Evolutionary conservation across 2,888 invertebrate genomes (phyloP).

Genomic region (Sphaerolaimus hirsutus): DNA sequence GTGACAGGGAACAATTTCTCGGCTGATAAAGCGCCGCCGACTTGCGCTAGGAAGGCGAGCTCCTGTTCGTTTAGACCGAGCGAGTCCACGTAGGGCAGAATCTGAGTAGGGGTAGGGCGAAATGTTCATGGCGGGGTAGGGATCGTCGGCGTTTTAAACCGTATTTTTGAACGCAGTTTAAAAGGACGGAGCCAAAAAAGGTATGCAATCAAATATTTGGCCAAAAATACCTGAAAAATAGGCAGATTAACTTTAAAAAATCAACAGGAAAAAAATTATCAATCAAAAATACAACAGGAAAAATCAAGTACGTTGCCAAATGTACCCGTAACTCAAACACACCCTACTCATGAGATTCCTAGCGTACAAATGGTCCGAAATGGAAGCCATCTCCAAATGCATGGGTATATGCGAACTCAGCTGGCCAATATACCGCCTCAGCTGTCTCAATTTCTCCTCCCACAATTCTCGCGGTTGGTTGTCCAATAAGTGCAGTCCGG

Average conservation of each 20-base stretch:
- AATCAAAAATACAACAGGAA: neutral
- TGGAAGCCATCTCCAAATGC: slow-evolving; percentile 30
- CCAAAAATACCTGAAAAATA: too few relatives aligned
- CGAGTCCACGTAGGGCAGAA: slow-evolving; percentile 25
- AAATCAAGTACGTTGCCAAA: neutral
- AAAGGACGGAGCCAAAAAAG: too few relatives aligned
- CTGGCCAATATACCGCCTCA: slow-evolving; percentile 22
- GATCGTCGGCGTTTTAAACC: too few relatives aligned
- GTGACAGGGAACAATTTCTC: slow-evolving; percentile 16
- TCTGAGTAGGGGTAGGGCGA: slow-evolving; percentile 17
- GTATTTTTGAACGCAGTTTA: too few relatives aligned
- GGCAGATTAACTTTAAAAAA: too few relatives aligned
- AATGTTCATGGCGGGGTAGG: too few relatives aligned
- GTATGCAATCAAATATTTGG: too few relatives aligned
- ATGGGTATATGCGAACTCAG: slow-evolving; percentile 25
- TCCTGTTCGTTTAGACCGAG: slow-evolving; percentile 32
- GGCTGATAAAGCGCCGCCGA: slow-evolving; percentile 28
- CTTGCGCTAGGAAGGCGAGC: slow-evolving; percentile 26
- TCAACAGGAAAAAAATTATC: too few relatives aligned
- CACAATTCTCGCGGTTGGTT: slow-evolving; percentile 2
- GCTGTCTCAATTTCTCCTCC: slow-evolving; percentile 19
- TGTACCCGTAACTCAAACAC: slow-evolving; percentile 2
- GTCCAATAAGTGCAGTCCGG: neutral
- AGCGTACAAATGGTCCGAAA: slow-evolving; percentile 26
- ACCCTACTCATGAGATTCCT: slow-evolving; percentile 26